Evolutionary conservation across 2,113 vertebrate genomes (phyloP).

Genomic region (Rutilus rutilus): DNA sequence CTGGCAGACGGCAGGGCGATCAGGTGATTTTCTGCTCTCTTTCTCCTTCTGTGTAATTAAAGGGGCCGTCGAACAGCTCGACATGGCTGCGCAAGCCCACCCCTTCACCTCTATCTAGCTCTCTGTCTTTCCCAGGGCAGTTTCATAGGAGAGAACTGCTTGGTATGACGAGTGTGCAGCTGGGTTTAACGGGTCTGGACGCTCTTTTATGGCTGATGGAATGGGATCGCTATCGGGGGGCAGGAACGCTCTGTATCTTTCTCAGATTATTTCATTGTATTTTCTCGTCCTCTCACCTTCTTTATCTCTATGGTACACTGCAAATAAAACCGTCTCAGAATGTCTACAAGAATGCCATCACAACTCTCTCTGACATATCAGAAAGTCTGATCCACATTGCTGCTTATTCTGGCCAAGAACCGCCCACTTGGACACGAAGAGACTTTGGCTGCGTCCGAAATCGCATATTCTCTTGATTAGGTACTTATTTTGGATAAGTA

Average conservation of each 20-base stretch:
- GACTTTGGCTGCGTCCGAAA: neutral
- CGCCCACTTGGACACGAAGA: neutral
- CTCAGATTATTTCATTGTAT: slow-evolving; percentile 8
- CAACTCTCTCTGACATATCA: neutral
- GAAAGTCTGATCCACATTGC: neutral
- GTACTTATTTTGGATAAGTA: no score
- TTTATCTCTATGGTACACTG: neutral
- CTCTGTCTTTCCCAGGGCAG: neutral
- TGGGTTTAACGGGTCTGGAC: slow-evolving; percentile 34
- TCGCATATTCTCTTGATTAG: no score
- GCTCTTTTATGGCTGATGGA: slow-evolving; percentile 2
- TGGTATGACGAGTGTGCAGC: neutral
- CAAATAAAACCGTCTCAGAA: slow-evolving; percentile 24
- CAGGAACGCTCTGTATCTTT: slow-evolving; percentile 20
- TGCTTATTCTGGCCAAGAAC: slow-evolving; percentile 11
- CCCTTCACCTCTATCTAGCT: slow-evolving; percentile 22
- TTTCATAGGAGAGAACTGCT: slow-evolving; percentile 9
- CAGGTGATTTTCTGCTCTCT: slow-evolving; percentile 59
- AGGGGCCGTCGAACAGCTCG: slow-evolving; percentile 46
- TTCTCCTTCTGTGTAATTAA: slow-evolving; percentile 59
- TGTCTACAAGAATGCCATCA: neutral
- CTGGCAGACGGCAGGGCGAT: slow-evolving; percentile 55
- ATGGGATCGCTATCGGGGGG: slow-evolving; percentile 26
- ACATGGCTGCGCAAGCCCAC: slow-evolving; percentile 32
- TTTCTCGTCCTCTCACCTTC: neutral